Percentiles rank a stretch among this genome's conserved stretches.
Evolutionary conservation across 2,113 vertebrate species (phyloP).

Genomic region (Epinephelus fuscoguttatus): DNA sequence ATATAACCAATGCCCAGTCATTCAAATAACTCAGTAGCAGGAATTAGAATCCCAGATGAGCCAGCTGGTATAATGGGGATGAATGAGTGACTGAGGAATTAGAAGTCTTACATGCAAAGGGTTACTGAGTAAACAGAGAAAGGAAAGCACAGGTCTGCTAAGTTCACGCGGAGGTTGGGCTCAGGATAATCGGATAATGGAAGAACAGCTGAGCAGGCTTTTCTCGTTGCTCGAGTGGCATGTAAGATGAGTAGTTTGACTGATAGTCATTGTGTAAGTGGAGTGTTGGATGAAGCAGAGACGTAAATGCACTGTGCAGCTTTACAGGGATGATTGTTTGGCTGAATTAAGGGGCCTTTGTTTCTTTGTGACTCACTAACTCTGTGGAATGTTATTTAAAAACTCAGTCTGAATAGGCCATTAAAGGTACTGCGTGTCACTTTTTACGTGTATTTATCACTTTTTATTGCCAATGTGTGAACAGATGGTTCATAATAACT

Average conservation of each 20-base stretch:
- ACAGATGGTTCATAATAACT: too few relatives aligned
- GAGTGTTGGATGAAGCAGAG: conserved; percentile 22
- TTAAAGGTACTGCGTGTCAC: too few relatives aligned
- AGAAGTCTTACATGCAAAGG: conserved; percentile 12
- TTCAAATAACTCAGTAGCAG: conserved; percentile 19
- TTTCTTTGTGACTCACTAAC: not conserved
- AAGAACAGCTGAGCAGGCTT: conserved; percentile 65
- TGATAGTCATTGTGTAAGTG: conserved; percentile 49
- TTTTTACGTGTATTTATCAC: too few relatives aligned
- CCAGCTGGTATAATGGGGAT: too few relatives aligned
- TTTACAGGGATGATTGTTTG: conserved; percentile 13
- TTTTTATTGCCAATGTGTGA: too few relatives aligned
- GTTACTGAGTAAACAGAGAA: conserved; percentile 16
- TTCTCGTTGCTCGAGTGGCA: conserved; percentile 32
- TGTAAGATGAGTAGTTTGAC: conserved; percentile 76
- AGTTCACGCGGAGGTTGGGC: conserved; percentile 41
- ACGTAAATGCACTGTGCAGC: conserved; percentile 6
- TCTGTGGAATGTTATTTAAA: not conserved
- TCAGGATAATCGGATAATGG: conserved; percentile 72
- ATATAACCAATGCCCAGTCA: not conserved
- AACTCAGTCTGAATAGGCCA: conserved; percentile 1
- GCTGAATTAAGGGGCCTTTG: not conserved
- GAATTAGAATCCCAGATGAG: conserved; percentile 9
- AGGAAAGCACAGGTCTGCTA: conserved; percentile 8
- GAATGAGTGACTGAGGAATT: conserved; percentile 28